Evolutionary conservation across 2,113 vertebrate genomes (phyloP), one percentile per base, ranked within the genome.

Genomic region (Labeo rohita): DNA sequence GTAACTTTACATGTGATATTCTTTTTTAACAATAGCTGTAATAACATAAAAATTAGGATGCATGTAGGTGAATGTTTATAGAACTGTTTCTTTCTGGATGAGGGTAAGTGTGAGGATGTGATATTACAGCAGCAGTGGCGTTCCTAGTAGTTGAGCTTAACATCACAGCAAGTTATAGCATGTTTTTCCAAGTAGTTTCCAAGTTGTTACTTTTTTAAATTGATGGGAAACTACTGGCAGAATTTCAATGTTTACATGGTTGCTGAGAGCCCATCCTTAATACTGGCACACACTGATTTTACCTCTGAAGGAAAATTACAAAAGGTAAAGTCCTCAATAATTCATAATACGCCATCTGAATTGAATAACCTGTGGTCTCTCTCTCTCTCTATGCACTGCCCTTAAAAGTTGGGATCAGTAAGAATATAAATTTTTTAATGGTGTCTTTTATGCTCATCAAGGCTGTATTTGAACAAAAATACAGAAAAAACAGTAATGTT

Each of bases 81-180:
- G 12, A 34, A 15, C 6, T 2, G 2, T 59, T 59, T 59, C 18
- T 45, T 21, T 10, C 10, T 11, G 13, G 50, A 28, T 78, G 9
- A 56, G 23, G 6, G 16, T 56, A 13, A 36, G 50, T 6, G 8
- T 56, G 68, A 70, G 36, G 16, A 10, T 74, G 16, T 74, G 10
- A 36, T 78, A 66, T 72, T 70, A 9, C 49, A 56, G 66, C 50
- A 39, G 43, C 49, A 68, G 2, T 36, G 13, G 21, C 21, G 9
- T 74, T 59, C 16, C 47, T 39, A 10, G 16, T 43, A 18, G 28
- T n/a, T 75, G 16, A 56, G 76, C 11, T 47, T 1, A 43, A 61
- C 2, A n/a, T 15, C 56, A 52, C 7, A 39, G 18, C 94, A 16
- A 93, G 93, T 93, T 93, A 90, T 84, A 90, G 86, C 94, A 88